Evolutionary conservation across 2,113 vertebrate species (phyloP).

Genomic region (Cichladusa arquata): DNA sequence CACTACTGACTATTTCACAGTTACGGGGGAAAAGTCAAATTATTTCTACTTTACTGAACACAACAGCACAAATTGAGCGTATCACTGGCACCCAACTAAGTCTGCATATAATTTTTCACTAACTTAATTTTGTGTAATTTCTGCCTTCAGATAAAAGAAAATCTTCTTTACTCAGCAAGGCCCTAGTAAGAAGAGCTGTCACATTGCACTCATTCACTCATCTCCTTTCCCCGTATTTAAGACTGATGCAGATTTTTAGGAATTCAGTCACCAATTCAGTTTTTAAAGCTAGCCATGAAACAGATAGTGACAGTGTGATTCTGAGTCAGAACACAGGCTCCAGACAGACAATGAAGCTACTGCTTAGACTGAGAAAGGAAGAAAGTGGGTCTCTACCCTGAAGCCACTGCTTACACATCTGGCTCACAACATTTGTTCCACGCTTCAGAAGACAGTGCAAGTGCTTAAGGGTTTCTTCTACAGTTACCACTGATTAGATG

Average conservation of each 20-base stretch:
- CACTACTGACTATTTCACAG: neutral
- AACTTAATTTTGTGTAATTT: neutral
- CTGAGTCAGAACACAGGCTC: neutral
- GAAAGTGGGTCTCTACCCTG: neutral
- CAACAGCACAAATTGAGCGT: neutral
- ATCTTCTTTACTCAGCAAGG: neutral
- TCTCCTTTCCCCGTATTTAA: neutral
- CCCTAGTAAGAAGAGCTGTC: neutral
- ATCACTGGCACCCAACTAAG: neutral
- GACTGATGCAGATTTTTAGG: neutral
- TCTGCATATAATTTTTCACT: neutral
- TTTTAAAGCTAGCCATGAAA: neutral
- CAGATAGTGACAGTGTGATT: neutral
- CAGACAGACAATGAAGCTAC: neutral
- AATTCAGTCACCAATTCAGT: neutral
- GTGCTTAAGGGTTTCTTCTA: neutral
- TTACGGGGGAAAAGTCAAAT: fast-evolving
- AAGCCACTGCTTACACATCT: neutral
- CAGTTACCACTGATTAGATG: neutral
- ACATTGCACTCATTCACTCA: neutral
- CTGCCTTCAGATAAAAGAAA: neutral
- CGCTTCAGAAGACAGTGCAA: neutral
- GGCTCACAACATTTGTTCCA: neutral
- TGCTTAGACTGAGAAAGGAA: neutral
- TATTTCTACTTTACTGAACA: neutral